Conservation (phyloP, 2,797 vertebrate species). For the Galago senegalensis region DNA sequence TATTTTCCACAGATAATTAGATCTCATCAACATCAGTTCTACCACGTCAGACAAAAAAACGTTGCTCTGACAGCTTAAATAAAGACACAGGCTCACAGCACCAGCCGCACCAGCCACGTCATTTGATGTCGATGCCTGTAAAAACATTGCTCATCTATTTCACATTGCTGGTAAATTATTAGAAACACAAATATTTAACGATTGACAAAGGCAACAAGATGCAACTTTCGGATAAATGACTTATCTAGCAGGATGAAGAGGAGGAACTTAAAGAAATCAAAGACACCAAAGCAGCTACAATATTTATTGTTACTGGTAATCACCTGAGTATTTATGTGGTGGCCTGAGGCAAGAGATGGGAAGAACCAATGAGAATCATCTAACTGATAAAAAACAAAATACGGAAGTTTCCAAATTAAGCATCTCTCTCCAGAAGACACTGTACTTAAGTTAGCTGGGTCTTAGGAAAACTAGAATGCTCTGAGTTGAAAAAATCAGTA, state of each 20-base stretch:
- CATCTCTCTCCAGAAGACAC: neutral
- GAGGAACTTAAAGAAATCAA: neutral
- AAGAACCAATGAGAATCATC: neutral
- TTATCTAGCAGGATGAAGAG: neutral
- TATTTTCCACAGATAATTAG: constrained; percentile 54
- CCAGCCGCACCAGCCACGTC: no score
- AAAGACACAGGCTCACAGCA: neutral
- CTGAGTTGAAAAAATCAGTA: neutral
- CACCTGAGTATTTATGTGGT: neutral
- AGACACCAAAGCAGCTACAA: neutral
- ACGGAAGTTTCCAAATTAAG: neutral
- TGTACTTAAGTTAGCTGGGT: neutral
- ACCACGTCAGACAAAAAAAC: neutral
- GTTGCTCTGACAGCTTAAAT: neutral
- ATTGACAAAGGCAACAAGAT: neutral
- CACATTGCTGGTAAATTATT: neutral
- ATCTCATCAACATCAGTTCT: neutral
- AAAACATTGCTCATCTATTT: neutral
- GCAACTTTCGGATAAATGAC: neutral
- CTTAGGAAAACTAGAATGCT: neutral
- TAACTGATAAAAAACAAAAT: neutral
- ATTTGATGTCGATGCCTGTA: neutral
- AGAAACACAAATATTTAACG: constrained; percentile 2
- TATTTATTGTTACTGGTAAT: neutral
- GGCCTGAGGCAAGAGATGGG: neutral